Percentiles rank a stretch among this genome's conserved stretches.
These are phyloP conservation scores for Aproaerema taeniolella DNA, from an alignment of 2,888 invertebrate species.

Conservation along the genomic window DNA sequence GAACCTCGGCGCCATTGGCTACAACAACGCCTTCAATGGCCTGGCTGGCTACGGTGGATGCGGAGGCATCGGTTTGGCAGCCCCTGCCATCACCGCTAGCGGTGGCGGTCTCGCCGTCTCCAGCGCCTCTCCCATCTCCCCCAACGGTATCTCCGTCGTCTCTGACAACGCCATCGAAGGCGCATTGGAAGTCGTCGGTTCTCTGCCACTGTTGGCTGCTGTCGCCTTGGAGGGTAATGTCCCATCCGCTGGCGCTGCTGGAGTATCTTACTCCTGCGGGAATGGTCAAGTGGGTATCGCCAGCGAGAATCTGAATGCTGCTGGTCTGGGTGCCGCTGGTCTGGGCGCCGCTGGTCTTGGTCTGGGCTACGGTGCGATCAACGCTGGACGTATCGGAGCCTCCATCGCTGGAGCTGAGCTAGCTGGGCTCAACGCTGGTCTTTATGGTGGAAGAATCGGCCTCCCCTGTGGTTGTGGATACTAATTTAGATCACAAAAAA, in stretches of 20 bases:
- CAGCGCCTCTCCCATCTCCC: slow-evolving; percentile 23
- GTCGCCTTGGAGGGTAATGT: slow-evolving; percentile 35
- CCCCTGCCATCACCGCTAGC: slow-evolving; percentile 4
- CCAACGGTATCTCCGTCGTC: slow-evolving; percentile 30
- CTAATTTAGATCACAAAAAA: too few relatives aligned
- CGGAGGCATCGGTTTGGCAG: neutral
- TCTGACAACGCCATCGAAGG: slow-evolving; percentile 39
- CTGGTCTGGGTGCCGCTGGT: slow-evolving; percentile 16
- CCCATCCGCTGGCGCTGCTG: slow-evolving; percentile 36
- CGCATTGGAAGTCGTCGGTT: slow-evolving; percentile 30
- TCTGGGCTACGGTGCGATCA: neutral
- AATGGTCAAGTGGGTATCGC: slow-evolving; percentile 34
- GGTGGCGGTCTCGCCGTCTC: slow-evolving; percentile 19
- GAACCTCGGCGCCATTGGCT: too few relatives aligned
- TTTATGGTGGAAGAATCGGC: too few relatives aligned
- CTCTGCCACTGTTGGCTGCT: slow-evolving; percentile 39
- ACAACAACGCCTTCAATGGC: neutral
- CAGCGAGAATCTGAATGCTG: slow-evolving; percentile 25
- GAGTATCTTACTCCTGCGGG: slow-evolving; percentile 37
- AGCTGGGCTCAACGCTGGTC: neutral
- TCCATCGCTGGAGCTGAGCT: neutral
- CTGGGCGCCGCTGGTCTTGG: neutral
- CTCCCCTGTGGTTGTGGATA: too few relatives aligned
- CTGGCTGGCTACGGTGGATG: neutral
- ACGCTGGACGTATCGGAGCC: neutral